Percentiles rank a stretch among this genome's conserved stretches.
Evolutionary conservation across 2,797 vertebrate genomes (phyloP).

Genomic region (Micropoecilia bifurca): DNA sequence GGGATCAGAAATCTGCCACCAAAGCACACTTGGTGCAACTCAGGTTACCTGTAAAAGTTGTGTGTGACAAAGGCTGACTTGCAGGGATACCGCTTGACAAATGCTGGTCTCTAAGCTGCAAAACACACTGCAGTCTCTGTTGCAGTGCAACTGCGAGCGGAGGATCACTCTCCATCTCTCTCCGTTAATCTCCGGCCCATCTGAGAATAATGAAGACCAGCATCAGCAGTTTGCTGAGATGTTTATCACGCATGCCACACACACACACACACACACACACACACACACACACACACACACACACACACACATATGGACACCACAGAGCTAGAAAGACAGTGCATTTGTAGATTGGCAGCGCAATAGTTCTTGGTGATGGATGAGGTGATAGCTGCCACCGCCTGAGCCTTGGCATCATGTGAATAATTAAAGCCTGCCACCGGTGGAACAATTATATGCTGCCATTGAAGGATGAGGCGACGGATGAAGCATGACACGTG

Average conservation of each 20-base stretch:
- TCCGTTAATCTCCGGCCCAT: conserved; percentile 66
- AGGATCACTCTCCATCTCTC: conserved; percentile 41
- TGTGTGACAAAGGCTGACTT: conserved; percentile 9
- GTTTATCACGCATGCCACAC: conserved; percentile 63
- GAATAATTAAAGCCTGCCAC: conserved; percentile 81
- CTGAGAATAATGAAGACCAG: conserved; percentile 73
- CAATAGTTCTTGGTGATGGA: conserved; percentile 75
- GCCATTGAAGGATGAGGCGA: conserved; percentile 70
- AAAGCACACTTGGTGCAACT: neutral
- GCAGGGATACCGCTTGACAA: neutral
- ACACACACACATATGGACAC: conserved; percentile 16
- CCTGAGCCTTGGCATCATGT: conserved; percentile 72
- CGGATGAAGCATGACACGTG: conserved; percentile 45
- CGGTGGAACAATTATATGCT: conserved; percentile 74
- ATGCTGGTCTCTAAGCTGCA: conserved; percentile 2
- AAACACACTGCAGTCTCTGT: conserved; percentile 46
- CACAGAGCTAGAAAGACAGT: conserved; percentile 49
- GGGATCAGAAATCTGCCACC: neutral
- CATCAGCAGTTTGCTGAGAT: conserved; percentile 74
- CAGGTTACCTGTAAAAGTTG: neutral
- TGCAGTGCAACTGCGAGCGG: conserved; percentile 33
- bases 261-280: conserved; percentile 19
- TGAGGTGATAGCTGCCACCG: conserved; percentile 76
- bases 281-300: no score
- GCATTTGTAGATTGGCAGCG: conserved; percentile 57